A percentile compares a stretch with the other conserved stretches of the same genome.
Evolutionary conservation across 2,888 invertebrate species (phyloP).

Genomic region (Mystacides longicornis): DNA sequence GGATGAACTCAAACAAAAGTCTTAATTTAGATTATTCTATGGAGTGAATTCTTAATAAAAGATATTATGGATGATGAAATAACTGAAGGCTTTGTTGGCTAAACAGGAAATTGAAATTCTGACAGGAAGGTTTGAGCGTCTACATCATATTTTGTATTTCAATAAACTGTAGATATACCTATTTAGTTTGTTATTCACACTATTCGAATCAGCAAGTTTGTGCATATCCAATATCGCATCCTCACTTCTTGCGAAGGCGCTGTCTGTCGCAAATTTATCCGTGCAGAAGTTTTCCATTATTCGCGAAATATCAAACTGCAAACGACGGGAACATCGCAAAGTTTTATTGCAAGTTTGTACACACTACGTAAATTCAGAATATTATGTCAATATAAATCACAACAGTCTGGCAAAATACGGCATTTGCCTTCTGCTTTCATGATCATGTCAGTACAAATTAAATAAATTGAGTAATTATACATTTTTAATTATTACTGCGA

Average conservation of each 20-base stretch:
- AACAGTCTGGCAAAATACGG: too few species aligned
- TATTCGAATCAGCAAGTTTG: slow-evolving; percentile 13
- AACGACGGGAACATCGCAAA: too few species aligned
- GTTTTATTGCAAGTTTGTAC: too few species aligned
- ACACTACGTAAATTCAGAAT: too few species aligned
- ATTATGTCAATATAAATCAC: too few species aligned
- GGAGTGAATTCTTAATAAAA: slow-evolving; percentile 3
- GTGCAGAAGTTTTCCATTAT: slow-evolving; percentile 1
- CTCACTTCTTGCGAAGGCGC: slow-evolving; percentile 5
- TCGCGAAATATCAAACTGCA: neutral
- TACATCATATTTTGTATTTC: neutral
- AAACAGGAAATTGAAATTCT: slow-evolving; percentile 24
- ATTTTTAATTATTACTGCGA: too few species aligned
- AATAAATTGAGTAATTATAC: too few species aligned
- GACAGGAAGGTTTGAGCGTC: slow-evolving; percentile 16
- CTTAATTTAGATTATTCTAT: slow-evolving; percentile 5
- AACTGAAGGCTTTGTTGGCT: slow-evolving; percentile 14
- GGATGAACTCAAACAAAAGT: slow-evolving; percentile 4
- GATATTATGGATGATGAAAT: slow-evolving; percentile 5
- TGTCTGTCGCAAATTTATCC: slow-evolving; percentile 7
- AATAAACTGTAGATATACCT: slow-evolving; percentile 6
- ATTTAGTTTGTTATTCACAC: too few species aligned
- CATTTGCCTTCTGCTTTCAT: too few species aligned
- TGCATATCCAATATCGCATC: slow-evolving; percentile 14
- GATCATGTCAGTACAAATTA: too few species aligned